These are phyloP conservation scores for Anarsia innoxiella DNA, from an alignment of 2,888 invertebrate species.

Conservation along the genomic window DNA sequence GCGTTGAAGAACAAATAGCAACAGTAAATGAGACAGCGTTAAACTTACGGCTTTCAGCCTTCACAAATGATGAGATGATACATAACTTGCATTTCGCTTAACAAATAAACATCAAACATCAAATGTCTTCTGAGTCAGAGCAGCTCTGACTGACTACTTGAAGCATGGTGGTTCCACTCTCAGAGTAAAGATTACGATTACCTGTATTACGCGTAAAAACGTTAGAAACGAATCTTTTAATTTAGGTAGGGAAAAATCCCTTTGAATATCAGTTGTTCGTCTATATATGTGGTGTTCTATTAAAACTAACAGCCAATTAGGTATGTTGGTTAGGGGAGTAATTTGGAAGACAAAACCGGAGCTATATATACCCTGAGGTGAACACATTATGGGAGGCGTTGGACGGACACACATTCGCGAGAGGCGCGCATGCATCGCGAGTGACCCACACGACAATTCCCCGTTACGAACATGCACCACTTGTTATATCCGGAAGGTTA, in stretches of 20 bases:
- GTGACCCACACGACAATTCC: constrained; percentile 32
- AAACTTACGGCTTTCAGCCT: constrained; percentile 43
- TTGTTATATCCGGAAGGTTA: constrained; percentile 40
- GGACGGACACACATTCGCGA: constrained; percentile 16
- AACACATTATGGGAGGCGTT: constrained; percentile 12
- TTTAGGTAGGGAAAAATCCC: too few species aligned
- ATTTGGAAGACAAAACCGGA: constrained; percentile 22
- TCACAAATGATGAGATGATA: constrained; percentile 34
- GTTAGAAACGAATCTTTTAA: too few species aligned
- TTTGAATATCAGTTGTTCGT: not conserved
- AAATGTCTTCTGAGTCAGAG: constrained; percentile 12
- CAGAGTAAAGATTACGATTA: too few species aligned
- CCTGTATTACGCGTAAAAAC: too few species aligned
- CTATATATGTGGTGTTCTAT: not conserved
- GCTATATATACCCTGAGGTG: constrained; percentile 12
- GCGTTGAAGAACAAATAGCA: constrained; percentile 79
- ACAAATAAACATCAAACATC: constrained; percentile 17
- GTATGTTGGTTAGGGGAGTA: constrained; percentile 11
- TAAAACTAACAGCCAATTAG: constrained; percentile 18
- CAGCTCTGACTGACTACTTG: not conserved
- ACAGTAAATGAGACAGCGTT: constrained; percentile 76
- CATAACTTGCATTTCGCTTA: constrained; percentile 14
- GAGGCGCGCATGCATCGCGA: constrained; percentile 49
- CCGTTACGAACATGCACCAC: constrained; percentile 50
- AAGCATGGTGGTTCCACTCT: constrained; percentile 5